Evolutionary conservation across 2,797 vertebrate genomes (phyloP).

Genomic region (Discoglossus pictus): DNA sequence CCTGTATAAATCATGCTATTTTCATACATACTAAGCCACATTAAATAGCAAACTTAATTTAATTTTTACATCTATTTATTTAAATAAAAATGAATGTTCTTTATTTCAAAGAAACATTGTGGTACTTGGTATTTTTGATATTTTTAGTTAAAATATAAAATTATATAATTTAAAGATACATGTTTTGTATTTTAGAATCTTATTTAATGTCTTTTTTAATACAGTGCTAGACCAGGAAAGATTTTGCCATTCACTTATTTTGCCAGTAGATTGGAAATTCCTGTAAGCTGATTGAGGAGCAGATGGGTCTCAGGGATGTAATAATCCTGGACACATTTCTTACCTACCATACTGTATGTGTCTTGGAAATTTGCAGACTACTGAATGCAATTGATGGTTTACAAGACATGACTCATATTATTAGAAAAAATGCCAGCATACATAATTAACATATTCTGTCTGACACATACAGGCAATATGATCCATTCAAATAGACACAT

Average conservation of each 20-base stretch:
- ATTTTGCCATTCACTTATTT: slow-evolving; percentile 31
- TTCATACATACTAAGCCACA: too few species aligned
- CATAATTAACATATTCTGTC: slow-evolving; percentile 10
- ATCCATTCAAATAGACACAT: slow-evolving; percentile 8
- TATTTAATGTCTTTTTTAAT: slow-evolving; percentile 30
- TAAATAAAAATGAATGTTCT: too few species aligned
- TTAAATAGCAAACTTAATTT: too few species aligned
- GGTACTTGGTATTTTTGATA: too few species aligned
- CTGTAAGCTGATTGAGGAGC: slow-evolving; percentile 51
- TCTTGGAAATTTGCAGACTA: slow-evolving; percentile 30
- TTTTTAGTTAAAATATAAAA: too few species aligned
- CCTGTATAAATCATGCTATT: too few species aligned
- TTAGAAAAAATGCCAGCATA: slow-evolving; percentile 18
- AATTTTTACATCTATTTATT: too few species aligned
- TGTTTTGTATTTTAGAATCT: too few species aligned
- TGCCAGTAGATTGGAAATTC: slow-evolving; percentile 50
- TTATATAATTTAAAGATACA: too few species aligned
- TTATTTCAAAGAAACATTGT: too few species aligned
- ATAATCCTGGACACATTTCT: slow-evolving; percentile 46
- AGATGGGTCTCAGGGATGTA: slow-evolving; percentile 47
- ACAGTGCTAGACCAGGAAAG: slow-evolving; percentile 20
- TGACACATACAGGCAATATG: not conserved
- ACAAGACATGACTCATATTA: slow-evolving; percentile 6
- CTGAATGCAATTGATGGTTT: slow-evolving; percentile 33
- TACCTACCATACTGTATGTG: slow-evolving; percentile 41